These are phyloP conservation scores for Harmothoe impar DNA, from an alignment of 2,888 invertebrate species.

Conservation along the genomic window DNA sequence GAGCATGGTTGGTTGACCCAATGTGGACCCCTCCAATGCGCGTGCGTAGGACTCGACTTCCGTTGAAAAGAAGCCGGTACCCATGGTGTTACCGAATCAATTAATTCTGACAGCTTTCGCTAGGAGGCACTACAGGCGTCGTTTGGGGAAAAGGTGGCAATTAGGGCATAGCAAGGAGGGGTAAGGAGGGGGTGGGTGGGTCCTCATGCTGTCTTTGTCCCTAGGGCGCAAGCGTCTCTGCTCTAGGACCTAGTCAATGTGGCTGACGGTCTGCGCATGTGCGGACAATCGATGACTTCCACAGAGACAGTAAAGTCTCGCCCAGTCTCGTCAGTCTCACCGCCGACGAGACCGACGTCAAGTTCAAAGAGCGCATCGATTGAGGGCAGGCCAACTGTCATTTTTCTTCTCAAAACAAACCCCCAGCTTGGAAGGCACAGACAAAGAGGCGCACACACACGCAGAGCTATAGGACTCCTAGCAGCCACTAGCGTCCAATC, in stretches of 20 bases:
- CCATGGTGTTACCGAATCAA: conserved; percentile 8
- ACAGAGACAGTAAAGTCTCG: background rate
- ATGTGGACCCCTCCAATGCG: background rate
- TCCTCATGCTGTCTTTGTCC: conserved; percentile 19
- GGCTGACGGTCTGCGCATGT: conserved; percentile 25
- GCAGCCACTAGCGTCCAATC: no score
- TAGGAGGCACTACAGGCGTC: background rate
- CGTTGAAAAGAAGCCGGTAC: background rate
- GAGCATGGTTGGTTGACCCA: background rate
- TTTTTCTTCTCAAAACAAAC: conserved; percentile 31
- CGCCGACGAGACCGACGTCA: background rate
- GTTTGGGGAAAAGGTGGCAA: background rate
- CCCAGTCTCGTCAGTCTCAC: background rate
- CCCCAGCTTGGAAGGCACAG: background rate
- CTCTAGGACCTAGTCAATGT: conserved; percentile 3
- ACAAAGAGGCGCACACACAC: background rate
- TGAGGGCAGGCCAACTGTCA: background rate
- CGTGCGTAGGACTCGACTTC: background rate
- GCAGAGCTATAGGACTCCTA: background rate
- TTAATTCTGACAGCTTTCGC: background rate
- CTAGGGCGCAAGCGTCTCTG: background rate
- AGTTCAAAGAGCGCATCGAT: conserved; percentile 39
- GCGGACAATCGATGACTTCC: background rate
- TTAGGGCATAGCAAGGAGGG: background rate
- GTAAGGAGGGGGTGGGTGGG: background rate